Evolutionary conservation across 1,140 invertebrate species (phyloP), one percentile per base, ranked within the genome.

Genomic region (Anoplolepis gracilipes): DNA sequence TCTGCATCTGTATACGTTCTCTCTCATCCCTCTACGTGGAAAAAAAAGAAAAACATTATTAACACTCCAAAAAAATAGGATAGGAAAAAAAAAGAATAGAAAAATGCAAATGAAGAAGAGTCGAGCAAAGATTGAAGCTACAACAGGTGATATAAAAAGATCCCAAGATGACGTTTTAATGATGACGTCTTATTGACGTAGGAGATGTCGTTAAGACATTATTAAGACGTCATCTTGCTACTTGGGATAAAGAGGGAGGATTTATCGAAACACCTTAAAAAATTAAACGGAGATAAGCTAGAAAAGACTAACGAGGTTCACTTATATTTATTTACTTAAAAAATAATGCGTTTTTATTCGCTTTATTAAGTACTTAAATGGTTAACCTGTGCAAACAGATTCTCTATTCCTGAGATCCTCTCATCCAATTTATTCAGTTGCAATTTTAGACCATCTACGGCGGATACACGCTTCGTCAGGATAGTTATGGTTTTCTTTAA

Each of bases 391-490:
- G 90, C 90, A 65, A 95, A 93, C 77, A 94, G 87, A 72, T 93
- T 92, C 93, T 97, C 97, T 11, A 97, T 96, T 85, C 97, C 96
- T 5, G 96, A 96, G 25, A 97, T 93, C 76, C 96, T 93, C 39
- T 97, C 97, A 89, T 97, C 97, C 16, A 97, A 91, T 72, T 97
- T 94, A 0, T 94, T 95, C 19, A 97, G 95, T 55, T 96, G 95
- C 2, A 96, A 96, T 91, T 97, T 97, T 2, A 98, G 92, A 1
- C 96, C 96, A 82, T 98, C 97, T 39, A 97, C 92, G 11, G 96
- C 95, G 78, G 97, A 96, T 67, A 97, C 96, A 53, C 96, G 96
- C 91, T 97, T 98, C 61, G 97, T 97, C n/a, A 98, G 92, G 0
- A 95, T 92, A 0, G 95, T 92, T 46, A 98, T 92, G 1, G 96